phyloP scores from a whole-genome alignment of 2,888 invertebrate genomes.

The Cryptosula pallasiana region DNA sequence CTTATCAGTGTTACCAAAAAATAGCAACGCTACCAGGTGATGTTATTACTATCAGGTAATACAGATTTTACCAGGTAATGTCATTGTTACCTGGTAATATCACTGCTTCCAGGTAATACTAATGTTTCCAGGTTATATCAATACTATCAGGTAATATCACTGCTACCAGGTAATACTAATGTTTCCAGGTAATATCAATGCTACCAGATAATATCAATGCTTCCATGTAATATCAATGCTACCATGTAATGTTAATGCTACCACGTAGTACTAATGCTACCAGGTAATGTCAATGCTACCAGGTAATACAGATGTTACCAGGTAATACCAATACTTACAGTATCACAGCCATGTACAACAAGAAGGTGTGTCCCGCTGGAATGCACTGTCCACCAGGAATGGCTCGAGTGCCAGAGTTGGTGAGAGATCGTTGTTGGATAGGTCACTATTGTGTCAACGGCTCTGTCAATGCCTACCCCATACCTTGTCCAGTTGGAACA shows the following conservation, averaged over 20 bases:
- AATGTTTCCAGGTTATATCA: no score
- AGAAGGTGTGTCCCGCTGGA: constrained; percentile 37
- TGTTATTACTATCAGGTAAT: no score
- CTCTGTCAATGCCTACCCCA: constrained; percentile 44
- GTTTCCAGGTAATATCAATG: no score
- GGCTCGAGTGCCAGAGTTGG: constrained; percentile 39
- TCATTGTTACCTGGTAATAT: no score
- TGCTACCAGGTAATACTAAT: constrained; percentile 41
- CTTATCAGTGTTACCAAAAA: no score
- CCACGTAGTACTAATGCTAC: constrained; percentile 44
- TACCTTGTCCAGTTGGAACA: constrained; percentile 47
- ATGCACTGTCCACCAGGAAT: constrained; percentile 45
- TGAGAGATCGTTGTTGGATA: constrained; percentile 37
- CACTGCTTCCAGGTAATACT: no score
- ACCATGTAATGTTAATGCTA: no score
- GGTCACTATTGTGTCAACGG: constrained; percentile 48
- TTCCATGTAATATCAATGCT: constrained; percentile 40
- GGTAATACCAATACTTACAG: no score
- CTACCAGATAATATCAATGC: constrained; percentile 42
- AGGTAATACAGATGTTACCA: no score
- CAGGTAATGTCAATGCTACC: no score
- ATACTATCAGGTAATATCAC: constrained; percentile 42
- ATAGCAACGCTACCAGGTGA: no score
- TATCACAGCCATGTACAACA: background rate
- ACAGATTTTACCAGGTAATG: no score